Evolutionary conservation across 1,140 invertebrate genomes (phyloP).

Genomic region (Lepidurus couesii): DNA sequence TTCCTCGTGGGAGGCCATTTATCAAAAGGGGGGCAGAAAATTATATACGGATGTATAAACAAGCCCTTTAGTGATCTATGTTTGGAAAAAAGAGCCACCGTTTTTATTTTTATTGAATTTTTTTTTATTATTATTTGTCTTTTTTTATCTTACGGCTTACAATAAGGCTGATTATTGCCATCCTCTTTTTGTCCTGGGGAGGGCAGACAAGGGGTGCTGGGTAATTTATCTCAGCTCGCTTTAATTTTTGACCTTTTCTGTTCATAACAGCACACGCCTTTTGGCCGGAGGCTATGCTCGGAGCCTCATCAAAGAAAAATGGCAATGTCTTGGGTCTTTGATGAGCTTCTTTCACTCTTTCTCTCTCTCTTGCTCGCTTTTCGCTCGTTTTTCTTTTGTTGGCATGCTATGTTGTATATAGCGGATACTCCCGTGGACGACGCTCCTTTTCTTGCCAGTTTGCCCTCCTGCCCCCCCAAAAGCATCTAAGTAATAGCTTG

Average conservation of each 20-base stretch:
- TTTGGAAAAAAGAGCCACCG: too few relatives aligned
- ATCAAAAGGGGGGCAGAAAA: too few relatives aligned
- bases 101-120: too few relatives aligned
- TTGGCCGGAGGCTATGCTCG: background rate
- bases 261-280: background rate
- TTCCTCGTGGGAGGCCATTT: too few relatives aligned
- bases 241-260: background rate
- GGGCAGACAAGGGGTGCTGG: background rate
- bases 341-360: background rate
- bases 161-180: too few relatives aligned
- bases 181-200: background rate
- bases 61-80: too few relatives aligned
- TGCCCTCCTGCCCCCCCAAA: background rate
- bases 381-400: background rate
- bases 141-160: background rate
- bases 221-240: slow-evolving; percentile 18
- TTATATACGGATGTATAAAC: too few relatives aligned
- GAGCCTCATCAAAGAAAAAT: background rate
- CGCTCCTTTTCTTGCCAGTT: background rate
- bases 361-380: background rate
- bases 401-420: background rate
- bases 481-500: slow-evolving; percentile 1
- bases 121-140: background rate
- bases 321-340: background rate
- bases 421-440: background rate